Evolutionary conservation across 2,888 invertebrate genomes (phyloP).

Genomic region (Amaurobius ferox): DNA sequence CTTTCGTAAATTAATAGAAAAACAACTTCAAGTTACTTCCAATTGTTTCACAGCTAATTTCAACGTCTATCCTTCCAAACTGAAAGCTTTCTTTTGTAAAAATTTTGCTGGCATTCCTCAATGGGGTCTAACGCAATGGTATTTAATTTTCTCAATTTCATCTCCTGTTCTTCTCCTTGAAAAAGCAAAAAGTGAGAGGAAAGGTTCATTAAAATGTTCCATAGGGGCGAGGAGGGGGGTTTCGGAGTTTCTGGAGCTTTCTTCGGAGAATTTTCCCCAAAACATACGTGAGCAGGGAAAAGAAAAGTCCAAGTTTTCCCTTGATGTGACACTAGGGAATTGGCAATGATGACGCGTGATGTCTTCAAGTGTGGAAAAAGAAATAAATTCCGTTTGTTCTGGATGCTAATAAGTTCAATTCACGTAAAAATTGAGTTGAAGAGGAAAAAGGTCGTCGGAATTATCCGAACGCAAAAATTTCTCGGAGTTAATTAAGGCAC

Average conservation of each 20-base stretch:
- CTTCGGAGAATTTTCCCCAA: not conserved
- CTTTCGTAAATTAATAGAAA: no score
- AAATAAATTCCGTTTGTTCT: constrained; percentile 28
- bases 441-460: not conserved
- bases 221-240: not conserved
- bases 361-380: constrained; percentile 20
- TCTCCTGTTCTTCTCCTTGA: not conserved
- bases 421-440: constrained; percentile 6
- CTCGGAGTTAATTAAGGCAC: not conserved
- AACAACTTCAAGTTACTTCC: not conserved
- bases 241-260: not conserved
- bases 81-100: not conserved
- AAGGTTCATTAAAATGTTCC: constrained; percentile 23
- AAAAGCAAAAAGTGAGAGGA: constrained; percentile 18
- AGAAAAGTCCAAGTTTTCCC: constrained; percentile 38
- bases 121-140: not conserved
- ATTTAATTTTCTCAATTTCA: constrained; percentile 22
- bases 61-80: not conserved
- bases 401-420: constrained; percentile 56
- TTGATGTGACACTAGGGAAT: constrained; percentile 63
- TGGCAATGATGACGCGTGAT: constrained; percentile 47
- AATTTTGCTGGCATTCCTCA: not conserved
- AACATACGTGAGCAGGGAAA: constrained; percentile 49
- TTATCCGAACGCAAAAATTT: not conserved
- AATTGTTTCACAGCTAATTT: not conserved